Conservation (phyloP, 2,113 vertebrate species). For the Aphyosemion australe region DNA sequence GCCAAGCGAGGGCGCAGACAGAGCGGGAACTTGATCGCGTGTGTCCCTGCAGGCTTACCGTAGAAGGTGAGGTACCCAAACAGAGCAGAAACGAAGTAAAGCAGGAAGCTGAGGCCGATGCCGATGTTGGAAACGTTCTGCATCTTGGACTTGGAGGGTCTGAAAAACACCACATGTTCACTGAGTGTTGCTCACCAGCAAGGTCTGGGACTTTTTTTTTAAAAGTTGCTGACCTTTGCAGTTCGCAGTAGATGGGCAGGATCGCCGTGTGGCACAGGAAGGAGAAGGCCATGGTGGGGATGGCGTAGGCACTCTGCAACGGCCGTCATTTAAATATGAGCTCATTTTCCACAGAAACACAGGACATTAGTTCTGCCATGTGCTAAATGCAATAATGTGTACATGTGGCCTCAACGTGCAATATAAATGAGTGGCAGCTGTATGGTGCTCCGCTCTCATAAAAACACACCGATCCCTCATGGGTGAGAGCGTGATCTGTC, state of each 20-base stretch:
- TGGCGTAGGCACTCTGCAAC: constrained; percentile 90
- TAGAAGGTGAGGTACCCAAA: constrained; percentile 99
- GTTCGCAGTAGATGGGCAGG: constrained; percentile 94
- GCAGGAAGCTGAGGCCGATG: constrained; percentile 86
- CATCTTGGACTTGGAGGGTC: constrained; percentile 91
- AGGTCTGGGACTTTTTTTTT: neutral
- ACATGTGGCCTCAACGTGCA: constrained; percentile 21
- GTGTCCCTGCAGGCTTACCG: constrained; percentile 75
- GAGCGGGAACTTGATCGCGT: neutral
- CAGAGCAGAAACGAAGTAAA: constrained; percentile 90
- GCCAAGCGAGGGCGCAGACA: neutral
- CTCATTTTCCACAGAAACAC: constrained; percentile 21
- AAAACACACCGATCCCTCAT: constrained; percentile 17
- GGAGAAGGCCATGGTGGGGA: constrained; percentile 99
- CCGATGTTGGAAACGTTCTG: constrained; percentile 87
- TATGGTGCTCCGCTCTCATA: neutral
- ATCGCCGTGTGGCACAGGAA: constrained; percentile 98
- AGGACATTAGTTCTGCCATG: constrained; percentile 3
- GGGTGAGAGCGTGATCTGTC: constrained; percentile 49
- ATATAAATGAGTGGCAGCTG: constrained; percentile 44
- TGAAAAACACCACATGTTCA: constrained; percentile 57
- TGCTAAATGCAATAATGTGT: constrained; percentile 17
- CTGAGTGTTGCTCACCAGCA: neutral
- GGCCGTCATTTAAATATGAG: constrained; percentile 45
- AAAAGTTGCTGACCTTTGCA: constrained; percentile 75